Conservation (phyloP, 2,797 vertebrate species). For the Ambastaia sidthimunki region DNA sequence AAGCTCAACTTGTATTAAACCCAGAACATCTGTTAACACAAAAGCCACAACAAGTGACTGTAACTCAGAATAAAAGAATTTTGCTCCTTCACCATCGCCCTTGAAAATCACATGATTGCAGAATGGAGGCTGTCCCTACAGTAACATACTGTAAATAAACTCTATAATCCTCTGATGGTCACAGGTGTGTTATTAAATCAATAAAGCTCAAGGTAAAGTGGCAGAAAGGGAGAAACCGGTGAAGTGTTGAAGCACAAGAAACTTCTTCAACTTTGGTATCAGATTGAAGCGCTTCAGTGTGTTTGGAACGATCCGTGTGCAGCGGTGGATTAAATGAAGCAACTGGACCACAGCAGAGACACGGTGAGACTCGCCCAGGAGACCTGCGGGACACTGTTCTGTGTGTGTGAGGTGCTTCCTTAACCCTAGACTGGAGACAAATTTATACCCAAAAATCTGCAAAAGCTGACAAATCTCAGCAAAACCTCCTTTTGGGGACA, state of each 20-base stretch:
- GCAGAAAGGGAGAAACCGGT: background rate
- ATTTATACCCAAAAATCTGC: too few species aligned
- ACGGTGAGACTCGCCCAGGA: background rate
- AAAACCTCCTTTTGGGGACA: too few species aligned
- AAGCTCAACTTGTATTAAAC: background rate
- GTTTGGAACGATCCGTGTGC: slow-evolving; percentile 19
- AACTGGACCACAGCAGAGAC: slow-evolving; percentile 20
- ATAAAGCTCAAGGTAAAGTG: slow-evolving; percentile 1
- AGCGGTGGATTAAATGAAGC: slow-evolving; percentile 28
- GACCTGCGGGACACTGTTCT: background rate
- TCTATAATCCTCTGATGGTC: background rate
- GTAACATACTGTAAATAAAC: background rate
- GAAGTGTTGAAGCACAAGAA: background rate
- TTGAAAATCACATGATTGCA: background rate
- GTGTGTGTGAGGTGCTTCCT: background rate
- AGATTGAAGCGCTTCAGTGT: slow-evolving; percentile 1
- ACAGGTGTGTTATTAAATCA: slow-evolving; percentile 12
- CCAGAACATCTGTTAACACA: background rate
- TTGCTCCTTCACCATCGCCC: background rate
- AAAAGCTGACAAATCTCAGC: too few species aligned
- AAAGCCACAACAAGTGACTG: background rate
- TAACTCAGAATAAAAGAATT: background rate
- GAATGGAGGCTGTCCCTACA: background rate
- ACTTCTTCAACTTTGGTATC: slow-evolving; percentile 27
- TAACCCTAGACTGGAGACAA: too few species aligned